Evolutionary conservation across 2,888 invertebrate species (phyloP).

Genomic region (Tubulanus polymorphus): DNA sequence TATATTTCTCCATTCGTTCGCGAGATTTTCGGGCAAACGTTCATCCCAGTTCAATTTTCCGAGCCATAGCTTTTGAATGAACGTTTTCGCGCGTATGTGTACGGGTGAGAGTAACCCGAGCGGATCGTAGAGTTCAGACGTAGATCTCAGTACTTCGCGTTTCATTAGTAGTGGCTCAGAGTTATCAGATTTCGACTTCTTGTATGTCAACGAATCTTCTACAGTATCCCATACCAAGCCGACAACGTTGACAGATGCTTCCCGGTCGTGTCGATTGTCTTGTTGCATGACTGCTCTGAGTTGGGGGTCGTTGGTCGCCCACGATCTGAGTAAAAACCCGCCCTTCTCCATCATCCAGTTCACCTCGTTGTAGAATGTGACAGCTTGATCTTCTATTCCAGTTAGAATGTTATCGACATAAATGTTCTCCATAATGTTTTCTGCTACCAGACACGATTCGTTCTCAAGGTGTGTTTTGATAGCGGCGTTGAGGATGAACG

Average conservation of each 20-base stretch:
- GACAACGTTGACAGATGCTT: conserved; percentile 8
- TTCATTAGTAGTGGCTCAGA: conserved; percentile 2
- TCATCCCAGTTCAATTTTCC: not conserved
- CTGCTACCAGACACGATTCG: not conserved
- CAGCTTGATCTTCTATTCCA: not conserved
- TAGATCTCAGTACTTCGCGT: conserved; percentile 7
- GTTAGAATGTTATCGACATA: conserved; percentile 17
- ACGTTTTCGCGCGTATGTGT: not conserved
- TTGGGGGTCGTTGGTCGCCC: conserved; percentile 6
- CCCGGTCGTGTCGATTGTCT: not conserved
- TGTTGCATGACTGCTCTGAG: not conserved
- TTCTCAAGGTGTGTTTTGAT: conserved; percentile 16
- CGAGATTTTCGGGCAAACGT: not conserved
- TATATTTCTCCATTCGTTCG: not conserved
- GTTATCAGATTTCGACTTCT: not conserved
- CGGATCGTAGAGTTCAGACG: conserved; percentile 6
- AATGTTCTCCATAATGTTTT: conserved; percentile 6
- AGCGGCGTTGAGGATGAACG: conserved; percentile 15
- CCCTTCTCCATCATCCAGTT: conserved; percentile 7
- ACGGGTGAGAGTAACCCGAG: conserved; percentile 1
- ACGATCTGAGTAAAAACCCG: conserved; percentile 17
- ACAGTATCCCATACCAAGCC: conserved; percentile 9
- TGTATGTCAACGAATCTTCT: conserved; percentile 1
- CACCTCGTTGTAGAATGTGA: conserved; percentile 7
- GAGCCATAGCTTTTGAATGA: not conserved